Evolutionary conservation across 2,888 invertebrate genomes (phyloP).

Genomic region (Celastrina argiolus): DNA sequence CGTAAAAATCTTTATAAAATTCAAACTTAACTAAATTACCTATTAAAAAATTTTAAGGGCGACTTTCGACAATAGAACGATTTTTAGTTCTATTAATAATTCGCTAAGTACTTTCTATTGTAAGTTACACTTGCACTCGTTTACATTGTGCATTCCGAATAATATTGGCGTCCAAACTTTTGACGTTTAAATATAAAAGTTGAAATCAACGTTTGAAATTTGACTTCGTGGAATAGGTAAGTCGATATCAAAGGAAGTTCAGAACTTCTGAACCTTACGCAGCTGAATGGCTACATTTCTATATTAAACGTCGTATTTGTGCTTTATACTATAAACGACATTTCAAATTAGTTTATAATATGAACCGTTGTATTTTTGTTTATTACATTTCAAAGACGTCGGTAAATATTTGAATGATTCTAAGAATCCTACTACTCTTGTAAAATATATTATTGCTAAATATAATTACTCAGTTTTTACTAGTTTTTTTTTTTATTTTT

Average conservation of each 20-base stretch:
- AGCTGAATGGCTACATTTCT: slow-evolving; percentile 11
- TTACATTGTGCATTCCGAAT: slow-evolving; percentile 4
- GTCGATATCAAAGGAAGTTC: slow-evolving; percentile 19
- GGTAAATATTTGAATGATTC: background rate
- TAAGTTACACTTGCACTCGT: background rate
- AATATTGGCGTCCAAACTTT: slow-evolving; percentile 7
- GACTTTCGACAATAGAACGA: no score
- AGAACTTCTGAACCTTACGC: slow-evolving; percentile 17
- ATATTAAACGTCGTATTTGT: slow-evolving; percentile 1
- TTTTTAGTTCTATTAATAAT: no score
- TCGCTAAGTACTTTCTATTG: background rate
- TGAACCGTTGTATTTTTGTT: background rate
- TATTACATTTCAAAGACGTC: background rate
- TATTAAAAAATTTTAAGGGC: no score
- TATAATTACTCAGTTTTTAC: background rate
- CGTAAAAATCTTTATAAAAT: no score
- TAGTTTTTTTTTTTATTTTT: no score
- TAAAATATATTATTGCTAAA: background rate
- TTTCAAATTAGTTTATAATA: background rate
- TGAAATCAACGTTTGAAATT: slow-evolving; percentile 18
- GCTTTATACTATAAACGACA: background rate
- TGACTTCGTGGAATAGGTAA: slow-evolving; percentile 11
- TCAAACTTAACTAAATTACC: no score
- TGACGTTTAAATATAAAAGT: slow-evolving; percentile 21
- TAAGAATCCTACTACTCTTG: no score